Base-by-base conservation (phyloP, 2,888 invertebrate species). In the Agrotis segetum region DNA sequence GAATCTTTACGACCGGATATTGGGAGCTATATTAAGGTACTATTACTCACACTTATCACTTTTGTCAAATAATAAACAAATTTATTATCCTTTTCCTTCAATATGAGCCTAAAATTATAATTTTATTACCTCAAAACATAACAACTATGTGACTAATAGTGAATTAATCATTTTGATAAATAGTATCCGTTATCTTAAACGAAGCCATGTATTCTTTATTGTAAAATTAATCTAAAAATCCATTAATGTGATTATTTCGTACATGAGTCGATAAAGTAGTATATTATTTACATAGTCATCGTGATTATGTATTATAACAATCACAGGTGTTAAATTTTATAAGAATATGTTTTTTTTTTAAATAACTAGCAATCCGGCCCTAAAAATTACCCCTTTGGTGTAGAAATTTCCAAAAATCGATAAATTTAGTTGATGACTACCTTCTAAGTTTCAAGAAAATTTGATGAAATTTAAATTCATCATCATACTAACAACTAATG, bases 91-190 rank as follows among this genome's bases (percentile, higher is more conserved):
- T 53, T n/a, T 5, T 40, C 19, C 14, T n/a, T 24, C 13, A 24
- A 34, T 14, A 14, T 14, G 24, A 40, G 24, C 47, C 19, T 13
- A 60, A 70, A 44, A 55, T 77, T 49, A 44, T 29, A 67, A 17
- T 49, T 55, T 29, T 34, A 14, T 11, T 14, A 6, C 14, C 34
- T 11, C 14, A 14, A 46, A 47, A 7, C 21, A 49, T 14, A 49
- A 77, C 34, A 46, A 24, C 3, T 24, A 34, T 46, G 47, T 80
- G 61, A 79, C 67, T 53, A 67, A 59, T 24, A 62, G 13, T 44
- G n/a, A 11, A 74, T 74, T 49, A 74, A 5, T 67, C 53, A 67
- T 29, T 40, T 19, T 40, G 55, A 40, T 56, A 21, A 49, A 44
- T 11, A 7, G 34, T 46, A 44, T 40, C 1, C 40, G 55, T 79